These are phyloP conservation scores for Prionace glauca DNA, from an alignment of 2,797 vertebrate genomes.

Conservation along the genomic window DNA sequence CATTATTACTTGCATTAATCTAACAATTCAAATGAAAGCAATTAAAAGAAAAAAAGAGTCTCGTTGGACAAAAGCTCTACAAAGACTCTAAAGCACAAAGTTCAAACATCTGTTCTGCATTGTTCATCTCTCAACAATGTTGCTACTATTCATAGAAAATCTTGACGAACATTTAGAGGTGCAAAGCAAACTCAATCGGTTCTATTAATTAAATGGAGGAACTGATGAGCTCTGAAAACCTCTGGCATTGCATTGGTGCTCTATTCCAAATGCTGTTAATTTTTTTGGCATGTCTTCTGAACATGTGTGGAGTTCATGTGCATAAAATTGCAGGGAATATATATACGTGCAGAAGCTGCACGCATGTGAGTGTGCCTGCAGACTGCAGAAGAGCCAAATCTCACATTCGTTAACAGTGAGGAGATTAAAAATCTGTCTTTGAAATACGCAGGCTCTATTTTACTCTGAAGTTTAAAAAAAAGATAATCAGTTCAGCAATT, in stretches of 20 bases:
- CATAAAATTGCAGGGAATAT: neutral
- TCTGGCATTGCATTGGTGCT: neutral
- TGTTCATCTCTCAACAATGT: neutral
- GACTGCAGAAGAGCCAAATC: neutral
- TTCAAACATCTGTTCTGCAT: neutral
- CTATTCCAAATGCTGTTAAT: neutral
- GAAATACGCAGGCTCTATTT: neutral
- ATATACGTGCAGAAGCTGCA: neutral
- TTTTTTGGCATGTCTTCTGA: neutral
- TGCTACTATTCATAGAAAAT: neutral
- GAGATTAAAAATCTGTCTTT: neutral
- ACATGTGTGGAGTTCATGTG: neutral
- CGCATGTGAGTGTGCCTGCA: neutral
- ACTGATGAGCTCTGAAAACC: neutral
- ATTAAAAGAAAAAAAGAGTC: neutral
- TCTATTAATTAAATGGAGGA: neutral
- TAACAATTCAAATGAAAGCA: conserved; percentile 25
- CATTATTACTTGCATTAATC: conserved; percentile 34
- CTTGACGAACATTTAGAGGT: neutral
- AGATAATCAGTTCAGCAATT: neutral
- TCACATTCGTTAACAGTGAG: neutral
- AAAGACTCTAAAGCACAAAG: neutral
- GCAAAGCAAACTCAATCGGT: neutral
- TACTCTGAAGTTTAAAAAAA: neutral
- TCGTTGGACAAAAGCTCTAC: neutral